A percentile compares a stretch with the other conserved stretches of the same genome.
Evolutionary conservation across 2,888 invertebrate genomes (phyloP).

Genomic region (Amphiduros pacificus): DNA sequence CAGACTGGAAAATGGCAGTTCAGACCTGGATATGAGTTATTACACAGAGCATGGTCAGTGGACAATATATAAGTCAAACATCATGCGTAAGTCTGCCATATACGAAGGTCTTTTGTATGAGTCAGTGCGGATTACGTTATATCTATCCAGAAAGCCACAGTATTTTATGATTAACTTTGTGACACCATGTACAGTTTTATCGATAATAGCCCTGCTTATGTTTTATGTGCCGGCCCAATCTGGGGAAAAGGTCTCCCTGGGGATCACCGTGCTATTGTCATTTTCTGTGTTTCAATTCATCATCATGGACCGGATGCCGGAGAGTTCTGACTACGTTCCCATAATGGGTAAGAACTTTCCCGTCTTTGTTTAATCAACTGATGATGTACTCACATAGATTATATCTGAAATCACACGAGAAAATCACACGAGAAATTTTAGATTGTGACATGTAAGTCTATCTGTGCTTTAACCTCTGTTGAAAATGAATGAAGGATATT

Average conservation of each 20-base stretch:
- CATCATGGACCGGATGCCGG: constrained; percentile 1
- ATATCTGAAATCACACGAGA: too few relatives aligned
- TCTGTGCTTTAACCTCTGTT: too few relatives aligned
- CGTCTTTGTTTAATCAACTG: too few relatives aligned
- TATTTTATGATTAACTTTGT: neutral
- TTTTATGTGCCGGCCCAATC: neutral
- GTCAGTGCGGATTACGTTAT: too few relatives aligned
- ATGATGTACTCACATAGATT: too few relatives aligned
- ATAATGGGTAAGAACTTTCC: neutral
- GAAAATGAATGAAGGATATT: too few relatives aligned
- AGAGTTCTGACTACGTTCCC: neutral
- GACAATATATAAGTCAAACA: neutral
- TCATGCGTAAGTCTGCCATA: neutral
- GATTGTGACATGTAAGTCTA: too few relatives aligned
- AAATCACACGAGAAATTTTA: too few relatives aligned
- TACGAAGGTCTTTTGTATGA: neutral
- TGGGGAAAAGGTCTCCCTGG: neutral
- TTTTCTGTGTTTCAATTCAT: constrained; percentile 1
- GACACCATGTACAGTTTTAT: neutral
- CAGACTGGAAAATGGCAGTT: neutral
- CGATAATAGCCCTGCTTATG: neutral
- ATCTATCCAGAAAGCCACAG: neutral
- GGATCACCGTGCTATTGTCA: neutral
- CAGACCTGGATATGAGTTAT: neutral
- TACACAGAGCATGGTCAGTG: neutral